Conservation (phyloP, 2,113 vertebrate genomes). For the Mormoops blainvillei region DNA sequence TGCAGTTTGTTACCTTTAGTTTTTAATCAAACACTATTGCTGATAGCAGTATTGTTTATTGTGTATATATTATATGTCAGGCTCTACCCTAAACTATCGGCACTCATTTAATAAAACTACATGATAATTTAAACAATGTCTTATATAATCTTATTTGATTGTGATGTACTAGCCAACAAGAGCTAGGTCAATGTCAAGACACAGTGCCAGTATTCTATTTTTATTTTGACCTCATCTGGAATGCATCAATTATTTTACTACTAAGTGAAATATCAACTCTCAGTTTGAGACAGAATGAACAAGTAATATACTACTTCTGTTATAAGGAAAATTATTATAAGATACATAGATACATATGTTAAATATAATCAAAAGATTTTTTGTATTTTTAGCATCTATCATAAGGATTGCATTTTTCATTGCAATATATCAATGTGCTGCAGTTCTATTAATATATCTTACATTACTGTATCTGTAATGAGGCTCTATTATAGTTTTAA, state of each 20-base stretch:
- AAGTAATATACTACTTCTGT: neutral
- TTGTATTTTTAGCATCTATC: neutral
- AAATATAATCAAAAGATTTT: neutral
- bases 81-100: neutral
- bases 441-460: neutral
- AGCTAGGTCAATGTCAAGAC: neutral
- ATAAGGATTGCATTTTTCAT: neutral
- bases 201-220: neutral
- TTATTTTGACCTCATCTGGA: neutral
- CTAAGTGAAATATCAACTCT: neutral
- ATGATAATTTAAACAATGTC: neutral
- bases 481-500: neutral
- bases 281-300: neutral
- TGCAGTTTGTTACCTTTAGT: neutral
- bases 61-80: neutral
- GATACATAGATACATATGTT: neutral
- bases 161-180: neutral
- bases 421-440: neutral
- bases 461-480: neutral
- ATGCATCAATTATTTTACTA: neutral
- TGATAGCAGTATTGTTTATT: neutral
- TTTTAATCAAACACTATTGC: neutral
- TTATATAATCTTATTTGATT: neutral
- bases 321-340: neutral
- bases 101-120: neutral